phyloP scores from a whole-genome alignment of 2,113 vertebrate genomes.

The Pelodiscus sinensis region DNA sequence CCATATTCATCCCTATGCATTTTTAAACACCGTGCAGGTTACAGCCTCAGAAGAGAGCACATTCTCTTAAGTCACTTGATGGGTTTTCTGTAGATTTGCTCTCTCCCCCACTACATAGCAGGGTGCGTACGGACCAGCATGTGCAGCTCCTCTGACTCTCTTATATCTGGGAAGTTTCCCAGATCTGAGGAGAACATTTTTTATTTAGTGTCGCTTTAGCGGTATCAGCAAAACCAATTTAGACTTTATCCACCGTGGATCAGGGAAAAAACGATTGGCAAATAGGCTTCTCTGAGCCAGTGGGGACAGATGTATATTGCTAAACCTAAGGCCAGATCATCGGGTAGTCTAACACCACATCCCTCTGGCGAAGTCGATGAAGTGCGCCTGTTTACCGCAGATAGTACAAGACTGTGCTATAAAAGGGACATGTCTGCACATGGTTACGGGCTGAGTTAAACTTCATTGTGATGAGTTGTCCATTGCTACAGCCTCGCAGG shows the following conservation, averaged over 20 bases:
- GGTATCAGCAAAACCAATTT: constrained; percentile 25
- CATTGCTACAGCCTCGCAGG: background rate
- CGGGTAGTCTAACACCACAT: background rate
- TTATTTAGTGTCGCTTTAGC: constrained; percentile 20
- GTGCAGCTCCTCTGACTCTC: background rate
- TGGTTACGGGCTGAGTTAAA: background rate
- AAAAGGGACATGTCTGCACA: background rate
- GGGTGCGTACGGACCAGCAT: background rate
- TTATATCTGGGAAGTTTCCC: background rate
- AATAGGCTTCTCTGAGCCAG: constrained; percentile 18
- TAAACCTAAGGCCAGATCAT: background rate
- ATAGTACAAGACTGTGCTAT: background rate
- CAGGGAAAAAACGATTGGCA: background rate
- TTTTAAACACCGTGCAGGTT: background rate
- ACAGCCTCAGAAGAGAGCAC: background rate
- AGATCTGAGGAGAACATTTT: background rate
- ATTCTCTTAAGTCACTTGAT: background rate
- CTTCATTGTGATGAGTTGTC: background rate
- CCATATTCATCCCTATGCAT: background rate
- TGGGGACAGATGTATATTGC: background rate
- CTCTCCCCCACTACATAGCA: background rate
- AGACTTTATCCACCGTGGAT: constrained; percentile 10
- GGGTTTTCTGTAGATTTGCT: background rate
- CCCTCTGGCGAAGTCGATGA: background rate
- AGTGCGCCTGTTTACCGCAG: background rate